Base-by-base conservation (phyloP, 2,888 invertebrate species). In the Rotaria magnacalcarata region DNA sequence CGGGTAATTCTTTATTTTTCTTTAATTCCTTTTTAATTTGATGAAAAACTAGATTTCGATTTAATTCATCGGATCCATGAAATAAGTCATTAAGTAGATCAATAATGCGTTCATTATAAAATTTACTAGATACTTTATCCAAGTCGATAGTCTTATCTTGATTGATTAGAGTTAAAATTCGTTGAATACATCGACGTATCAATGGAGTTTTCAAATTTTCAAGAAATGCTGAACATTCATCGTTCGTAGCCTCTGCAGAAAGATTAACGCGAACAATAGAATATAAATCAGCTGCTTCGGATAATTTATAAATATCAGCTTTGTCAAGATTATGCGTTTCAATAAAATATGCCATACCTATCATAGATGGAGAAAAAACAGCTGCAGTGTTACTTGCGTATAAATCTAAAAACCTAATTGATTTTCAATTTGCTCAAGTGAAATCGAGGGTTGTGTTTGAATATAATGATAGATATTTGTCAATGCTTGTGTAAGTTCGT, bases 371-470 rank as follows among this genome's bases (percentile, higher is more conserved):
- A 11, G 58, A 60, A 11, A n/a, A 27, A 60, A 11, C 34, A 54
- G 19, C 0, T 6, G 2, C 19, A 0, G 5, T 8, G 10, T 27
- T 27, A 27, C 8, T 60, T 27, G 0, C 2, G 19, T 4, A 27
- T 11, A 5, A 60, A n/a, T n/a, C 50, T 50, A 50, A n/a, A 67
- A 67, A 67, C 34, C 67, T n/a, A 80, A 80, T 47, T 80, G 47
- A 80, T 47, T 80, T 14, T 80, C n/a, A 47, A 80, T 80, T 47
- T 80, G 80, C 47, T 80, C 80, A 47, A 80, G 10, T 24, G 80
- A 47, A n/a, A 80, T 4, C 7, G 47, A 24, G 11, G 80, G 24
- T 43, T 47, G 47, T 10, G 11, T 43, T 80, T 80, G 80, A 11
- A 80, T 47, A 14, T 80, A 11, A 43, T 47, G 10, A 47, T 80